Percentiles rank a stretch among this genome's conserved stretches.
Conservation (phyloP, 1,140 invertebrate genomes). For the Leptopilina boulardi region DNA sequence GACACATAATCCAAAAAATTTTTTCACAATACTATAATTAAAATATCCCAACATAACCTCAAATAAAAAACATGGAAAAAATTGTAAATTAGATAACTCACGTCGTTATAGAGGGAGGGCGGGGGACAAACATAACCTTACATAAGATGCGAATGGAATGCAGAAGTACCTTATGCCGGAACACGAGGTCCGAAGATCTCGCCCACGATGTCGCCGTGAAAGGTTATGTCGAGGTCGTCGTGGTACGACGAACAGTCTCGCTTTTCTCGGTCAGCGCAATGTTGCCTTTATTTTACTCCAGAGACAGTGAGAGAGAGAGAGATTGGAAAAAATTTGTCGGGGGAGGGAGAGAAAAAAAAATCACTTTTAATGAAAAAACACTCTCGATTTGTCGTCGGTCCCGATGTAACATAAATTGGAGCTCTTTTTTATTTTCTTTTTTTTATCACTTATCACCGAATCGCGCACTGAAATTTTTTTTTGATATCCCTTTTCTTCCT, state of each 20-base stretch:
- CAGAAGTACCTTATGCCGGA: slow-evolving; percentile 30
- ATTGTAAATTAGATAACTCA: not conserved
- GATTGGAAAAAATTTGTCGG: too few relatives aligned
- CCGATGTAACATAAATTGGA: slow-evolving; percentile 24
- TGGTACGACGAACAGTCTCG: slow-evolving; percentile 11
- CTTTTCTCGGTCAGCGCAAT: slow-evolving; percentile 22
- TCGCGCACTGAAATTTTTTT: not conserved
- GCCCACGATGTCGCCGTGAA: slow-evolving; percentile 32
- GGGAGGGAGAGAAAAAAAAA: too few relatives aligned
- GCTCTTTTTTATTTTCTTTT: not conserved
- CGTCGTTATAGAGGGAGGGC: not conserved
- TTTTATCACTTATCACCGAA: not conserved
- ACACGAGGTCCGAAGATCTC: slow-evolving; percentile 32
- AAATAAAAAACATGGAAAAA: not conserved
- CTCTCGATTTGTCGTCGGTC: not conserved
- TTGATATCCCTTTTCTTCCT: slow-evolving; percentile 2
- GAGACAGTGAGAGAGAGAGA: too few relatives aligned
- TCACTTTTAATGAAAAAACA: too few relatives aligned
- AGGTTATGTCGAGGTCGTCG: slow-evolving; percentile 30
- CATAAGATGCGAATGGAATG: slow-evolving; percentile 29
- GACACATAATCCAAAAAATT: not conserved
- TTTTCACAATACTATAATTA: slow-evolving; percentile 2
- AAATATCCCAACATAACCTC: not conserved
- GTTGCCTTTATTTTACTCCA: slow-evolving; percentile 10
- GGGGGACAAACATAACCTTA: slow-evolving; percentile 4